phyloP scores from a whole-genome alignment of 64 coral and sea anemone genomes.

The Montipora cactus region DNA sequence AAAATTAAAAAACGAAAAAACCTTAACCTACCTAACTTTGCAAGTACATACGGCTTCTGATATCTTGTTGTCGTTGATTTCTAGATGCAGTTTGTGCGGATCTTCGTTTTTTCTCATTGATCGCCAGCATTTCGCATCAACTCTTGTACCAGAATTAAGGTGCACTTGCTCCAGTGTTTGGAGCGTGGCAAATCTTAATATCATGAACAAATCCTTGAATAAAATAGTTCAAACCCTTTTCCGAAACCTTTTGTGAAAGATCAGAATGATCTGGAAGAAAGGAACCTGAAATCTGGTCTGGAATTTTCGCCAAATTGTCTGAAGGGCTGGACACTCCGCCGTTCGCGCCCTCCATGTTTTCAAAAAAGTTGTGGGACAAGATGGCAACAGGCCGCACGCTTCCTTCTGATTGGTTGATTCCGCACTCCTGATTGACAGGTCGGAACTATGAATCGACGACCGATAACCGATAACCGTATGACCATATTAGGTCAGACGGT shows the following conservation, averaged over 20 bases:
- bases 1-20: no score
- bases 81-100: conserved; percentile 11
- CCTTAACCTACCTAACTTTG: not conserved
- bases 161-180: not conserved
- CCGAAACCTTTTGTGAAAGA: conserved; percentile 11
- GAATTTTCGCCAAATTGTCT: conserved; percentile 36
- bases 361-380: no score
- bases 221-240: conserved; percentile 49
- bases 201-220: conserved; percentile 24
- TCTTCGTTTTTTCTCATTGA: conserved; percentile 1
- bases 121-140: conserved; percentile 22
- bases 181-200: conserved; percentile 1
- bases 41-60: not conserved
- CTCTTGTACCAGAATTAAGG: not conserved
- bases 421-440: no score
- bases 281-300: conserved; percentile 23
- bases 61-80: conserved; percentile 9
- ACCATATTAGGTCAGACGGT: no score
- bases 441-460: no score
- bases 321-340: not conserved
- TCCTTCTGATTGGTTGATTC: no score
- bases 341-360: no score
- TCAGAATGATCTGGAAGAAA: conserved; percentile 34
- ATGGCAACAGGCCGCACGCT: no score
- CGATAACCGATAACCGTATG: no score